Evolutionary conservation across 2,113 vertebrate species (phyloP), one percentile per base, ranked within the genome.

Genomic region (Cephalopterus ornatus): DNA sequence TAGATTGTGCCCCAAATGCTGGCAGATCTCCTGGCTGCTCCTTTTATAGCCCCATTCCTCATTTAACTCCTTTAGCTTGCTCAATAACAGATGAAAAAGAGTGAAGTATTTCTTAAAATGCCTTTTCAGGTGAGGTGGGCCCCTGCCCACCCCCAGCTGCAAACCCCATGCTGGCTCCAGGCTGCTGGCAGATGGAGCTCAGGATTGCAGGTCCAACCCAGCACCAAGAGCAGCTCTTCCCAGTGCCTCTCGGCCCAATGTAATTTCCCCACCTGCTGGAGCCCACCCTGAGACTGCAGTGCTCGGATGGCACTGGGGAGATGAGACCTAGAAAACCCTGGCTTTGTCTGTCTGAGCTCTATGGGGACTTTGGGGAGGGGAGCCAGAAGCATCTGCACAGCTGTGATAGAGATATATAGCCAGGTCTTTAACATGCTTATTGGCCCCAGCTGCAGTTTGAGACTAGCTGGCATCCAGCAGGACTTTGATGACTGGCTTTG

Each of bases 221-320:
- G 59, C 0, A 0, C 22, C 0, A 1, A 4, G 74, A 65, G 20
- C 33, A 67, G 46, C 21, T 58, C 41, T 81, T 6, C 14, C 27
- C 0, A 1, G 9, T 27, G 14, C 55, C 44, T 59, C 49, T 42
- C 0, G 1, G 30, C 17, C 41, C 46, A 46, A 6, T 0, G 0
- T 9, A n/a, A 6, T 33, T 17, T 12, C n/a, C 53, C 35, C 5
- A 21, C 4, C 26, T 67, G 28, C 35, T 3, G 4, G 14, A 93
- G 19, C 28, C 46, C 37, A 58, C 7, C 37, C 55, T 62, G 37
- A 32, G 14, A 21, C 32, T 33, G n/a, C 8, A 30, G 78, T 17
- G 24, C 33, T 70, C 0, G 0, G 24, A 8, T 0, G 2, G 14
- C 39, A 14, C 5, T 0, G 4, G 62, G n/a, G 26, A 78, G n/a